Evolutionary conservation across 2,797 vertebrate species (phyloP), one percentile per base, ranked within the genome.

Genomic region (Sebastes taczanowskii): DNA sequence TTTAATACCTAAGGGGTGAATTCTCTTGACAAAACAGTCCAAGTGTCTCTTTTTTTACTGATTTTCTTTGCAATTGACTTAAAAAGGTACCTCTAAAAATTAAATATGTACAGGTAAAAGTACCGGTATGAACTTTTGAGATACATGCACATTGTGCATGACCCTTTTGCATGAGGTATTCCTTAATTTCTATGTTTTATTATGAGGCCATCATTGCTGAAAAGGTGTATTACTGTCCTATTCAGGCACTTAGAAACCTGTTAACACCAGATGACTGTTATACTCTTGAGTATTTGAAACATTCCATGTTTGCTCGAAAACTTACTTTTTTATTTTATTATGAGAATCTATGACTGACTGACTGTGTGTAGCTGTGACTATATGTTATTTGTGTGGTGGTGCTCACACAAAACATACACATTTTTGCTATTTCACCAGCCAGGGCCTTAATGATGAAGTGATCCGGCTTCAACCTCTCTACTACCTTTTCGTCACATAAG

Each of bases 361-460:
- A 46, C 52, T 46, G 52, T 58, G 23, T 61, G 32, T 55, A 18
- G 53, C 30, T 88, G 46, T 56, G 67, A 74, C 63, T 66, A 58
- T 65, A 23, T 71, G 59, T 81, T 29, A 64, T 59, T 61, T 86
- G 11, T 77, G 61, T 82, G 49, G 79, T 64, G 52, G 53, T 82
- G 65, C 66, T 86, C 46, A 29, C 83, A 66, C 79, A 81, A 69
- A 71, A 46, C 23, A 65, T 62, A 77, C 72, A 74, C 34, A 68
- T 56, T 81, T 75, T 75, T 79, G 83, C 71, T 73, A 68, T 77
- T 80, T 72, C 55, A 87, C 86, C 88, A 77, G 78, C 60, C 67
- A 84, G 77, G 65, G 89, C 88, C 92, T 93, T 93, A 91, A 87
- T 78, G 76, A 82, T 82, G 60, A 87, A 87, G 75, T 80, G 68